Percentiles rank a stretch among this genome's conserved stretches.
Conservation (phyloP, 2,113 vertebrate genomes). For the Pollachius pollachius region DNA sequence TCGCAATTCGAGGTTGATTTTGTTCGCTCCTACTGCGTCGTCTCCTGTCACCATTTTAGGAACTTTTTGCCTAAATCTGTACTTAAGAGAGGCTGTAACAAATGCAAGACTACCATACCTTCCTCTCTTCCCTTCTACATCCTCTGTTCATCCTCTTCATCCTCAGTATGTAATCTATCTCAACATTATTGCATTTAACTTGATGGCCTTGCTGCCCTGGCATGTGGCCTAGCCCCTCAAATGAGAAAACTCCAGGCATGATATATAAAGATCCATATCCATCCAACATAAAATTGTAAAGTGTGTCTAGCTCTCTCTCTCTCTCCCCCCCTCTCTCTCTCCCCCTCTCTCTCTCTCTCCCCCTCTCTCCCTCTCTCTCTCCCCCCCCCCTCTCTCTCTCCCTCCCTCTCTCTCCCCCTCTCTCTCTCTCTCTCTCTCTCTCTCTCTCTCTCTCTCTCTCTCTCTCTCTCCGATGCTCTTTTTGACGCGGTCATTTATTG, state of each 20-base stretch:
- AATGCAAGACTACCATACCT: neutral
- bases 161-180: neutral
- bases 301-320: neutral
- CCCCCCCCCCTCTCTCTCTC: neutral
- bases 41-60: too few species aligned
- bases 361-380: slow-evolving; percentile 6
- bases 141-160: neutral
- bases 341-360: neutral
- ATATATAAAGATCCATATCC: too few species aligned
- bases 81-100: neutral
- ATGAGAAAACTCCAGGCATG: too few species aligned
- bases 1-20: too few species aligned
- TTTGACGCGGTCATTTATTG: neutral
- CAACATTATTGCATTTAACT: neutral
- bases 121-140: neutral
- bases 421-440: neutral
- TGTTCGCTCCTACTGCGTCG: too few species aligned
- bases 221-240: too few species aligned
- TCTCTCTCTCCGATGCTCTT: neutral
- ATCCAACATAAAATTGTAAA: too few species aligned
- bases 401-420: neutral
- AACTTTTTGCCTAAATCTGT: neutral
- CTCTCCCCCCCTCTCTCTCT: slow-evolving; percentile 5
- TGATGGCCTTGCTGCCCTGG: too few species aligned
- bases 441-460: slow-evolving; percentile 8